phyloP scores from a whole-genome alignment of 2,888 invertebrate genomes.

The Drosophila melanosoma region DNA sequence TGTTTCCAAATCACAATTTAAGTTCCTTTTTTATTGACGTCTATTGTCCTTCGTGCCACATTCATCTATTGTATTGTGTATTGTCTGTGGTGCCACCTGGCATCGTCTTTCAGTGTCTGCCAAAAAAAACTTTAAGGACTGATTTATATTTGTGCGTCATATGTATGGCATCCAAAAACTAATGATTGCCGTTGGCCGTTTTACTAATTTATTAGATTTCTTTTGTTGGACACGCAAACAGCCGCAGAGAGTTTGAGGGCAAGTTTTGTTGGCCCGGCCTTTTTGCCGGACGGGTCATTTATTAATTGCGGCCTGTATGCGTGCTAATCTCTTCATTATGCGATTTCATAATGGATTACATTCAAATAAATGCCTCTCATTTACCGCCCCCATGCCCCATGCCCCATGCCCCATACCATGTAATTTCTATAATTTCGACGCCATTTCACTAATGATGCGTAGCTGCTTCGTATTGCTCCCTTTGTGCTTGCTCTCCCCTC shows the following conservation, averaged over 20 bases:
- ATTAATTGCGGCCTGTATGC: slow-evolving; percentile 74
- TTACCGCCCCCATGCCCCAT: slow-evolving; percentile 43
- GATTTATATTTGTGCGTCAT: slow-evolving; percentile 67
- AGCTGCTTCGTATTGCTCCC: slow-evolving; percentile 21
- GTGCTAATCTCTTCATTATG: slow-evolving; percentile 80
- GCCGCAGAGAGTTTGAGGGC: slow-evolving; percentile 19
- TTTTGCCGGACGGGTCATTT: slow-evolving; percentile 68
- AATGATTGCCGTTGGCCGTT: slow-evolving; percentile 66
- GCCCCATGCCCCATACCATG: slow-evolving; percentile 19
- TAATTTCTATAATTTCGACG: slow-evolving; percentile 79
- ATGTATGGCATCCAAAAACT: slow-evolving; percentile 60
- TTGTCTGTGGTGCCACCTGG: slow-evolving; percentile 31
- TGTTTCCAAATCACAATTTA: slow-evolving; percentile 22
- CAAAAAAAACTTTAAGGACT: slow-evolving; percentile 28
- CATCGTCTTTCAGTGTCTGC: neutral
- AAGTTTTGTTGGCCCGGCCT: slow-evolving; percentile 18
- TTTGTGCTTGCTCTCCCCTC: neutral
- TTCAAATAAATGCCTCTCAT: slow-evolving; percentile 78
- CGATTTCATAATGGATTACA: slow-evolving; percentile 82
- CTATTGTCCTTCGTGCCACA: neutral
- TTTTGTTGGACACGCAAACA: slow-evolving; percentile 64
- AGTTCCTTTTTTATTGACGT: slow-evolving; percentile 15
- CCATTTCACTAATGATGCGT: slow-evolving; percentile 77
- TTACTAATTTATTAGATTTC: slow-evolving; percentile 74
- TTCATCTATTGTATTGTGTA: slow-evolving; percentile 27